Evolutionary conservation across 1,140 invertebrate genomes (phyloP).

Genomic region (Anastrepha ludens): DNA sequence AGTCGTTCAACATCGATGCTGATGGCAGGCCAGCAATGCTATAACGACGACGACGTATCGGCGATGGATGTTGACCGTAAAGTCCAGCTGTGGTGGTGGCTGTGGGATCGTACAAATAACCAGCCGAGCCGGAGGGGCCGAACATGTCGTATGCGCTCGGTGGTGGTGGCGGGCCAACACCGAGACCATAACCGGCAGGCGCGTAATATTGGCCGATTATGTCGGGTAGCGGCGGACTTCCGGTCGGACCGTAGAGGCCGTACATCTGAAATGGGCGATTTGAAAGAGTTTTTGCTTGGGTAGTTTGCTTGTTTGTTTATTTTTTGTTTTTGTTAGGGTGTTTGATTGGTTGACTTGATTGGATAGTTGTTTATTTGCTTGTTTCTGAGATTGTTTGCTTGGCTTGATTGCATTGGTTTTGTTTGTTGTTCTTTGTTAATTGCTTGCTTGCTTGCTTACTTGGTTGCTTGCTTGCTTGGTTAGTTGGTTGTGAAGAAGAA

Average conservation of each 20-base stretch:
- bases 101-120: slow-evolving; percentile 62
- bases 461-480: slow-evolving; percentile 31
- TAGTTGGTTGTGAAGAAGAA: slow-evolving; percentile 8
- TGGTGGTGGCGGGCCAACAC: slow-evolving; percentile 55
- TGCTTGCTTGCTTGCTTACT: slow-evolving; percentile 50
- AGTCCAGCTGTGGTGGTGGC: slow-evolving; percentile 55
- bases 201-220: slow-evolving; percentile 73
- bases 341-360: slow-evolving; percentile 44
- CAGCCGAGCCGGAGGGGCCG: slow-evolving; percentile 58
- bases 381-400: slow-evolving; percentile 45
- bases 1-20: slow-evolving; percentile 72
- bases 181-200: slow-evolving; percentile 51
- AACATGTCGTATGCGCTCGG: slow-evolving; percentile 55
- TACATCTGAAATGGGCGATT: slow-evolving; percentile 75
- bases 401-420: slow-evolving; percentile 54
- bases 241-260: slow-evolving; percentile 69
- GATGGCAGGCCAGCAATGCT: slow-evolving; percentile 73
- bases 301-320: slow-evolving; percentile 57
- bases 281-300: slow-evolving; percentile 64
- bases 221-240: slow-evolving; percentile 73
- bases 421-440: slow-evolving; percentile 1
- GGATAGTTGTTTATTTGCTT: slow-evolving; percentile 38
- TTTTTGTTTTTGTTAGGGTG: slow-evolving; percentile 59
- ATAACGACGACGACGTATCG: slow-evolving; percentile 70
- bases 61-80: slow-evolving; percentile 64